These are phyloP conservation scores for Fundulus diaphanus DNA, from an alignment of 2,797 vertebrate genomes.

Conservation along the genomic window DNA sequence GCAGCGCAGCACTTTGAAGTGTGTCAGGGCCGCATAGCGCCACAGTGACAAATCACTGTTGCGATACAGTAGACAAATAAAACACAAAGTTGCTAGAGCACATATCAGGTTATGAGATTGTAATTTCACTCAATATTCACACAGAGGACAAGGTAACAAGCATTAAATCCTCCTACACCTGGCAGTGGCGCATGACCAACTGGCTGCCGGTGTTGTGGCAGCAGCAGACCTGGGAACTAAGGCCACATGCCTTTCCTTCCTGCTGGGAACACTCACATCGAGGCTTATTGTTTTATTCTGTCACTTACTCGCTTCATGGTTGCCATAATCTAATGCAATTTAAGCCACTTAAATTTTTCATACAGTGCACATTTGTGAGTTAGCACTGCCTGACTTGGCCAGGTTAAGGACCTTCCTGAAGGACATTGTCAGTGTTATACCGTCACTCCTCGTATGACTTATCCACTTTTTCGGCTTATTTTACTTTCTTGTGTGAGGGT, in stretches of 20 bases:
- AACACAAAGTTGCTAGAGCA: conserved; percentile 55
- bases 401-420: conserved; percentile 79
- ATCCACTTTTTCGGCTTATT: conserved; percentile 23
- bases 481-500: conserved; percentile 15
- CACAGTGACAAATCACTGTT: conserved; percentile 52
- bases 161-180: conserved; percentile 70
- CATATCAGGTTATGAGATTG: conserved; percentile 56
- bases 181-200: conserved; percentile 63
- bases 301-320: conserved; percentile 78
- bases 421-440: conserved; percentile 64
- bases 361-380: conserved; percentile 76
- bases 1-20: conserved; percentile 69
- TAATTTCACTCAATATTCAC: conserved; percentile 69
- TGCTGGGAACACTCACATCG: conserved; percentile 50
- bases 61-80: conserved; percentile 53
- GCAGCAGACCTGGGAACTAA: conserved; percentile 37
- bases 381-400: conserved; percentile 71
- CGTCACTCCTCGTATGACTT: conserved; percentile 41
- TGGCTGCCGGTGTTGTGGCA: conserved; percentile 32
- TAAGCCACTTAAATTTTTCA: conserved; percentile 79
- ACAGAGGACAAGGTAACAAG: conserved; percentile 70
- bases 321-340: conserved; percentile 78
- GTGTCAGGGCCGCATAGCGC: conserved; percentile 34
- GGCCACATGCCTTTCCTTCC: conserved; percentile 36
- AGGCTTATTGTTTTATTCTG: conserved; percentile 80